These are phyloP conservation scores for Arrhamphus sclerolepis DNA, from an alignment of 2,797 vertebrate species.

Conservation along the genomic window DNA sequence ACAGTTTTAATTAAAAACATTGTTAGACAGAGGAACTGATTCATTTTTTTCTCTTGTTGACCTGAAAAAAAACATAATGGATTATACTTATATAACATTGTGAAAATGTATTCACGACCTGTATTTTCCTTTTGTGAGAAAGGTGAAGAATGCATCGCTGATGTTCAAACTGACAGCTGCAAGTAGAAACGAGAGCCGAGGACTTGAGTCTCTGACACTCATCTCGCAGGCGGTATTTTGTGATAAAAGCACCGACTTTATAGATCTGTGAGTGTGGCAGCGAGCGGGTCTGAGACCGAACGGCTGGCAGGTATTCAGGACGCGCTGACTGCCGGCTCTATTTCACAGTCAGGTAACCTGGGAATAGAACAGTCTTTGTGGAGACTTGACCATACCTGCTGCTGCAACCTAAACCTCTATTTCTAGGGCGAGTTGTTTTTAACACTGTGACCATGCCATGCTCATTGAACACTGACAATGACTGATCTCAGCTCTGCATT, in stretches of 20 bases:
- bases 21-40: conserved; percentile 6
- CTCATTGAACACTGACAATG: conserved; percentile 79
- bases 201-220: background rate
- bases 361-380: conserved; percentile 65
- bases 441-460: conserved; percentile 70
- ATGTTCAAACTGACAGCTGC: conserved; percentile 7
- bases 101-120: conserved; percentile 25
- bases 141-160: conserved; percentile 10
- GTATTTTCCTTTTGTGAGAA: conserved; percentile 17
- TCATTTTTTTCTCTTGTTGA: conserved; percentile 13
- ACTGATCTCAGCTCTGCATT: conserved; percentile 76
- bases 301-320: conserved; percentile 16
- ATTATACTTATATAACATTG: conserved; percentile 14
- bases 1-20: conserved; percentile 10
- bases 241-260: conserved; percentile 6
- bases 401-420: conserved; percentile 74
- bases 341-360: conserved; percentile 64
- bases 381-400: conserved; percentile 58
- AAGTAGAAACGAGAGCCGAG: conserved; percentile 2
- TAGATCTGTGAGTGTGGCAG: conserved; percentile 4
- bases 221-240: conserved; percentile 4
- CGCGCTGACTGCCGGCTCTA: conserved; percentile 44
- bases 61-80: conserved; percentile 10
- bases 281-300: conserved; percentile 3
- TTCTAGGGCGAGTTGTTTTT: conserved; percentile 75